A percentile compares a stretch with the other conserved stretches of the same genome.
phyloP scores from a whole-genome alignment of 2,797 vertebrate species.

The Amblyraja radiata region DNA sequence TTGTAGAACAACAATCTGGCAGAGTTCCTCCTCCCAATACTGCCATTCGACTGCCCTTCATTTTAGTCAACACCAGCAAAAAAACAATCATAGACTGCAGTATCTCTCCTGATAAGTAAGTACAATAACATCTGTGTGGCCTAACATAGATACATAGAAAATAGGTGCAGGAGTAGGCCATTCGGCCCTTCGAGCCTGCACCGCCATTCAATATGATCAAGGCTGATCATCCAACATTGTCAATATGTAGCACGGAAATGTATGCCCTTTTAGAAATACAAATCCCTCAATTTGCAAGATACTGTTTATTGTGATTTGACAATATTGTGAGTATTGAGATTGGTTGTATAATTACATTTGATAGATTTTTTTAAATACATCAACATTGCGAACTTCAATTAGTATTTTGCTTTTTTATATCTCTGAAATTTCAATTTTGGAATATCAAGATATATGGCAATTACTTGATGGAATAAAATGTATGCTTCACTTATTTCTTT shows the following conservation, averaged over 20 bases:
- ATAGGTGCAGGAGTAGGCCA: too few species aligned
- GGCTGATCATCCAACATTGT: too few species aligned
- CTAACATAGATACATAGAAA: background rate
- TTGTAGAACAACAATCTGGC: slow-evolving; percentile 82
- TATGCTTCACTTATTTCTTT: background rate
- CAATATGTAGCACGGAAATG: background rate
- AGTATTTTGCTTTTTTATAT: background rate
- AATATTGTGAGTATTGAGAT: background rate
- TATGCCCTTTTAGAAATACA: background rate
- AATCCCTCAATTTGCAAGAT: background rate
- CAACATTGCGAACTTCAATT: background rate
- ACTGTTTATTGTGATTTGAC: background rate
- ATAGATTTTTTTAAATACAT: background rate
- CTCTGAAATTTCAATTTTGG: background rate
- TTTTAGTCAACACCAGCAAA: slow-evolving; percentile 99
- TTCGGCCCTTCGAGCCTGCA: too few species aligned
- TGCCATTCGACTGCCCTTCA: slow-evolving; percentile 95
- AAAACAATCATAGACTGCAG: slow-evolving; percentile 99
- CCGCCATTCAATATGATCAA: too few species aligned
- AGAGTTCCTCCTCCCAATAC: slow-evolving; percentile 87
- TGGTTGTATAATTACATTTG: background rate
- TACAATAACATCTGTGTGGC: slow-evolving; percentile 34
- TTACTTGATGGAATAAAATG: background rate
- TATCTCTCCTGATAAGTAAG: slow-evolving; percentile 98
- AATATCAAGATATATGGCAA: background rate